Percentiles rank a stretch among this genome's conserved stretches.
phyloP scores from a whole-genome alignment of 2,888 invertebrate genomes.

The Hermaeophaga mercurialis region DNA sequence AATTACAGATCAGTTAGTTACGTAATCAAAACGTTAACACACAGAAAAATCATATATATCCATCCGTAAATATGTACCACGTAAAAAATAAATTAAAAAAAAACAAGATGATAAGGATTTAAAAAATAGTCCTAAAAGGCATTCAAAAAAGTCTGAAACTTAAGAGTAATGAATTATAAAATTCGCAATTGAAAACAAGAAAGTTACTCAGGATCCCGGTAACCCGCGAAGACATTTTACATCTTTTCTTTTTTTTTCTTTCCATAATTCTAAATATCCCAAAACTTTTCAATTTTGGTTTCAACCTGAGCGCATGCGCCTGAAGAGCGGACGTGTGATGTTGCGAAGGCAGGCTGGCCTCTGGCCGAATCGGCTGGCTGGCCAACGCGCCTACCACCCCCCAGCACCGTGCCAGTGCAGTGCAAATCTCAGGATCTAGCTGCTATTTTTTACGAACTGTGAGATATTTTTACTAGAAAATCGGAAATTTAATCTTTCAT shows the following conservation, averaged over 20 bases:
- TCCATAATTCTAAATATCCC: not conserved
- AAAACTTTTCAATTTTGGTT: constrained; percentile 1
- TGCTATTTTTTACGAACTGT: constrained; percentile 57
- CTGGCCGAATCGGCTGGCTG: constrained; percentile 15
- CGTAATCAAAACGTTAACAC: no score
- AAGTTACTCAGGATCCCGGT: no score
- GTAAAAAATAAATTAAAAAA: no score
- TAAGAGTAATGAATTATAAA: no score
- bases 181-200: no score
- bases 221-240: constrained; percentile 2
- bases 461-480: constrained; percentile 57
- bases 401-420: constrained; percentile 47
- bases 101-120: no score
- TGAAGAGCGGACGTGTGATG: constrained; percentile 4
- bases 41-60: no score
- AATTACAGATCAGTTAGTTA: no score
- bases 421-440: constrained; percentile 58
- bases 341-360: not conserved
- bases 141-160: no score
- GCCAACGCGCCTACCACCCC: constrained; percentile 20
- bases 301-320: constrained; percentile 3
- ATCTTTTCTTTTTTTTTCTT: not conserved
- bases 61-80: no score
- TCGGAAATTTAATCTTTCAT: constrained; percentile 4
- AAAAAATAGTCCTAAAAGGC: no score